Evolutionary conservation across 1,140 invertebrate genomes (phyloP), one percentile per base, ranked within the genome.

Genomic region (Anoplophora glabripennis): DNA sequence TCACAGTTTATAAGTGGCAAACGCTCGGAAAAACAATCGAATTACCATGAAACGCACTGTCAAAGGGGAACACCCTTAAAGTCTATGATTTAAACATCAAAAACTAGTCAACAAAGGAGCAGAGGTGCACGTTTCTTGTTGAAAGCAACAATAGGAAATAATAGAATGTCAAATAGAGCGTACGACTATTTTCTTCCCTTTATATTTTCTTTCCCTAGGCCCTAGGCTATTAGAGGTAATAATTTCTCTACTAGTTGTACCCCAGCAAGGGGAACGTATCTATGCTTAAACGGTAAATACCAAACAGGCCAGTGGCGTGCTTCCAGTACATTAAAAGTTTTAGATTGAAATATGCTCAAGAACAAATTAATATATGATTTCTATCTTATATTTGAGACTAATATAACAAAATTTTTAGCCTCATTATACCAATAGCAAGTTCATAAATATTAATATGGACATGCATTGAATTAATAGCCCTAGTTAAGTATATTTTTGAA

Each of bases 211-310:
- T 54, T 44, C 52, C 52, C 21, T 28, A 28, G 21, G 21, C 21
- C 47, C 33, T 53, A 44, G 52, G 52, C 52, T 54, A 54, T 54
- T 54, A 54, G 52, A 54, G 52, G 52, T 54, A 54, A 54, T 54
- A 54, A 54, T 54, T 54, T 54, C 52, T 54, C 44, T 17, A 44
- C 52, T 54, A 54, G 52, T 54, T 54, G 52, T 54, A 34, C 40
- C 12, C 35, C 42, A 21, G 14, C 44, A 21, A 34, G 11, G 44
- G 40, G 52, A 41, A 38, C 28, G 41, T 35, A 54, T 45, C 17
- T 42, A 33, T 54, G 14, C 52, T 54, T 54, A 54, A 54, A 44
- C 40, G 52, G 40, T 44, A 34, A n/a, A 36, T 8, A 17, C 18
- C 21, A 48, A 48, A 48, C 21, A 33, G 12, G 11, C 21, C 46